These are phyloP conservation scores for Thunnus maccoyii DNA, from an alignment of 2,113 vertebrate species.

Conservation along the genomic window DNA sequence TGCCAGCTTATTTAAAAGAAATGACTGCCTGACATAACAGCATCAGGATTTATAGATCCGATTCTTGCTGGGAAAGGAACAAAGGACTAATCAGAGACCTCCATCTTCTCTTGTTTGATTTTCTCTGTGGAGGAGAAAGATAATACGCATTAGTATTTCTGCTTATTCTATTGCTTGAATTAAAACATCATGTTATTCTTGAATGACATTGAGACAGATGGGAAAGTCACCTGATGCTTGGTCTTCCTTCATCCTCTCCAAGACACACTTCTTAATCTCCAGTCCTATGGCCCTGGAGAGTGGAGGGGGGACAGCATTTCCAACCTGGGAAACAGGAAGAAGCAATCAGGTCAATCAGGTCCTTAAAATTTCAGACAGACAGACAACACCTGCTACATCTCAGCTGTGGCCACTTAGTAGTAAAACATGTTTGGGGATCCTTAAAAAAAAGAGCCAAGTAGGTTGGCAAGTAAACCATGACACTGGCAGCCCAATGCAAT, in stretches of 20 bases:
- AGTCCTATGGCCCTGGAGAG: slow-evolving; percentile 94
- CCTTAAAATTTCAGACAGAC: not conserved
- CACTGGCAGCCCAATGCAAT: no score
- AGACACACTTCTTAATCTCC: slow-evolving; percentile 90
- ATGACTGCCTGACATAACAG: slow-evolving; percentile 9
- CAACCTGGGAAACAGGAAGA: slow-evolving; percentile 83
- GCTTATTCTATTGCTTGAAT: not conserved
- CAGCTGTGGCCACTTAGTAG: no score
- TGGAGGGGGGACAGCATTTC: slow-evolving; percentile 94
- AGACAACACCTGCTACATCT: no score
- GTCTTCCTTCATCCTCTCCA: slow-evolving; percentile 85
- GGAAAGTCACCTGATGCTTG: slow-evolving; percentile 82
- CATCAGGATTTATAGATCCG: slow-evolving; percentile 47
- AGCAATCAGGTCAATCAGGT: not conserved
- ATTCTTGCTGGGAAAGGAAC: slow-evolving; percentile 17
- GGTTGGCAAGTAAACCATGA: no score
- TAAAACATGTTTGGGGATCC: not conserved
- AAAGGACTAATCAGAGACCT: slow-evolving; percentile 79
- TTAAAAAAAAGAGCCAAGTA: not conserved
- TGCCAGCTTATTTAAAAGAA: slow-evolving; percentile 65
- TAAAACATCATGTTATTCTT: no score
- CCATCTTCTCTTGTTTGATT: slow-evolving; percentile 86
- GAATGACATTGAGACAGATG: rapidly evolving
- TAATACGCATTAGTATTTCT: not conserved
- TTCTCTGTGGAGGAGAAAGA: slow-evolving; percentile 66